These are phyloP conservation scores for Xestia sexstrigata DNA, from an alignment of 2,888 invertebrate species.

Conservation along the genomic window DNA sequence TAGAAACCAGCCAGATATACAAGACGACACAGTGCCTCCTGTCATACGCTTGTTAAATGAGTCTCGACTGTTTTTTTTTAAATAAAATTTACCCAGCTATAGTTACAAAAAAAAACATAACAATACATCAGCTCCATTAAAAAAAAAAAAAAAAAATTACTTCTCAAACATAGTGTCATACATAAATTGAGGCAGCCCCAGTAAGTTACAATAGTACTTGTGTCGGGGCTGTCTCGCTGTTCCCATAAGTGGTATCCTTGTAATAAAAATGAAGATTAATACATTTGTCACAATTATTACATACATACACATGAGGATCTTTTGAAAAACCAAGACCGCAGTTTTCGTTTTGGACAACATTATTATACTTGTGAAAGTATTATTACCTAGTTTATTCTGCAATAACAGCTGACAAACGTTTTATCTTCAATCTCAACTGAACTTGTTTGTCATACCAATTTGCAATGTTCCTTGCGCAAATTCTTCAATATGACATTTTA, in stretches of 20 bases:
- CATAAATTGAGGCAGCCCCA: no score
- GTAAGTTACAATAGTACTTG: no score
- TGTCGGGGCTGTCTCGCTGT: no score
- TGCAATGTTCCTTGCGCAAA: background rate
- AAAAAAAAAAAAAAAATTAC: no score
- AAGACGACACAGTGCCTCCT: background rate
- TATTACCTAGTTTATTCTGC: background rate
- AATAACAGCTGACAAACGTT: background rate
- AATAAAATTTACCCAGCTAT: no score
- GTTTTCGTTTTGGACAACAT: background rate
- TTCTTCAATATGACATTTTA: constrained; percentile 38
- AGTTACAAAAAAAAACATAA: background rate
- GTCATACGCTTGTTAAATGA: background rate
- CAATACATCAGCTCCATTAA: background rate
- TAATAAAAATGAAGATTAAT: no score
- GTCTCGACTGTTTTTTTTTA: background rate
- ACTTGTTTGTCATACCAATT: constrained; percentile 7
- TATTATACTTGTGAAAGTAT: background rate
- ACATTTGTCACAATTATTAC: background rate
- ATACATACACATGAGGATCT: background rate
- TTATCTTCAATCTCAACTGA: background rate
- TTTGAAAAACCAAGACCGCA: background rate
- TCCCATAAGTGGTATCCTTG: no score
- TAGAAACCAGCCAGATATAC: background rate
- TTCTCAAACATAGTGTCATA: no score